Base-by-base conservation (phyloP, 2,113 vertebrate species). In the Oncorhynchus mykiss region DNA sequence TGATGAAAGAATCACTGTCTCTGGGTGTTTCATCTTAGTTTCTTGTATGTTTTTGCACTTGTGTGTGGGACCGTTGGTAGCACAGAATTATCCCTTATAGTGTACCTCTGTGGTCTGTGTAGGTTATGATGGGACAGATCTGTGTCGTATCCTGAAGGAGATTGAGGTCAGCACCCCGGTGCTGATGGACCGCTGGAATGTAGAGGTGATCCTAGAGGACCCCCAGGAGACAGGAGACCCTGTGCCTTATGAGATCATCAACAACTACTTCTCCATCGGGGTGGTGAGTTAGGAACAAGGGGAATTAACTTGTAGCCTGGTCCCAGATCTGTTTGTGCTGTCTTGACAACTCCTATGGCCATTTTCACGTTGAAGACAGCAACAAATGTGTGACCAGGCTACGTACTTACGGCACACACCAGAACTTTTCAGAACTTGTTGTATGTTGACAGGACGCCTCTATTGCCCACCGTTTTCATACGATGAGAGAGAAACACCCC, bases 241-340 rank as follows among this genome's bases (percentile, higher is more conserved):
- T 0, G 95, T 98, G 54, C 97, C 97, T 4, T 96, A 96, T 24
- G 95, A 96, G 59, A 98, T 98, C 87, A 96, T 98, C 92, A 98
- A 98, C 90, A 98, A 98, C 91, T 98, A 98, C 90, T 98, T 98
- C 91, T 97, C 97, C 65, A 96, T 98, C 1, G 97, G 97, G 76
- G 96, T 98, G 91, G 97, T 98, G 85, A 92, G 96, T 90, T 29
- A 72, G 5, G 22, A 27, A 5, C 5, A 8, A 24, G 59, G 25
- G 3, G n/a, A 29, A 24, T 22, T 20, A 13, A 45, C 8, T 51
- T 71, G 16, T 8, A 45, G 65, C 25, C 51, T 54, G 16, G 51
- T 54, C 51, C 14, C 51, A 54, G 39, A 11, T 12, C 39, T 3
- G 39, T 45, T 45, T 45, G 39, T 45, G 39, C 39, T 45, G 9